Evolutionary conservation across 2,888 invertebrate species (phyloP), one percentile per base, ranked within the genome.

Genomic region (Clostera curtula): DNA sequence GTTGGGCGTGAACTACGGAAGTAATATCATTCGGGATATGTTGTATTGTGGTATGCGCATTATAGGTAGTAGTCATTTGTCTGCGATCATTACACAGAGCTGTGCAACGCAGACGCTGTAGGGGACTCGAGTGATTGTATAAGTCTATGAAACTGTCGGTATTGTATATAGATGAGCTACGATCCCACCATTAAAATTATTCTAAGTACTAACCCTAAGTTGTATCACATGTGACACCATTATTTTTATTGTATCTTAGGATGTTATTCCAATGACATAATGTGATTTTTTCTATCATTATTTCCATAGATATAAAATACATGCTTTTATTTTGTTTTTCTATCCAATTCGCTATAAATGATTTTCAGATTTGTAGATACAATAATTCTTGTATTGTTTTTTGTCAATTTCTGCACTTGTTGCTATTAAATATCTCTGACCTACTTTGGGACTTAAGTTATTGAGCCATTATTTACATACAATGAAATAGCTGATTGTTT

Each of bases 161-260:
- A 74, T 73, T 80, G 77, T 82, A 80, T 71, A 80, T 83, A 82
- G 70, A 75, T 72, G 74, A 82, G 70, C 69, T 82, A 74, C 70
- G 73, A 82, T 80, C 83, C 83, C 83, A 83, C 83, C 83, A 83
- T 80, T 71, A 64, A 66, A 80, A 74, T 80, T 79, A 74, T 69
- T 77, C 66, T 82, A 77, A 77, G 79, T 75, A 73, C 70, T 80
- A 79, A 72, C 70, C 68, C 62, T 76, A 74, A 71, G 74, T 71
- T 75, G 69, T 73, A 67, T 74, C 68, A 59, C 65, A 53, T 60
- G 53, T 69, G 69, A 74, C 67, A 69, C 72, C 68, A 59, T 65
- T 56, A 49, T 65, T 47, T 61, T 60, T 66, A 55, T 59, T 58
- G 54, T 70, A 62, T 69, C 58, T 64, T 61, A 66, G 65, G 68